A percentile compares a stretch with the other conserved stretches of the same genome.
Evolutionary conservation across 2,797 vertebrate species (phyloP).

Genomic region (Lacerta agilis): DNA sequence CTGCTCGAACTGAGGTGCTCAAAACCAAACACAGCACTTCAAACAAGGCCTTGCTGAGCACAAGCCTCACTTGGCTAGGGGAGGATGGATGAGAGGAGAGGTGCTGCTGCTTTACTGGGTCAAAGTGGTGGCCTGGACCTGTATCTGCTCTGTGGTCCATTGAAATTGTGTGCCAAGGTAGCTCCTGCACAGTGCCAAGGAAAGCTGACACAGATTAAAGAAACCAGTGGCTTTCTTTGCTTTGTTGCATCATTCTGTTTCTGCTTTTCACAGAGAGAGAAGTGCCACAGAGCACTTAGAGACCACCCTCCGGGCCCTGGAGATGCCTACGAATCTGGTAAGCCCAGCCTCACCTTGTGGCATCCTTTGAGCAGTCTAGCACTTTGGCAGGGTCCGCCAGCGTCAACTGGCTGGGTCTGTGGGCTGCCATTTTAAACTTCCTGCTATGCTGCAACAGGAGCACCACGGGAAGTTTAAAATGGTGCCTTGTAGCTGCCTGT

Average conservation of each 20-base stretch:
- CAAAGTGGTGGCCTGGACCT: neutral
- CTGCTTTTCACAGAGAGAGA: neutral
- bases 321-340: too few relatives aligned
- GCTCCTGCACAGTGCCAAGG: neutral
- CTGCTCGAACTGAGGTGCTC: constrained; percentile 10
- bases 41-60: neutral
- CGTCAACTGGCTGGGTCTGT: neutral
- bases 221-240: neutral
- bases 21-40: constrained; percentile 26
- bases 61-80: neutral
- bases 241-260: constrained; percentile 6
- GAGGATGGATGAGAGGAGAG: neutral
- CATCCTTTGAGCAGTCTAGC: neutral
- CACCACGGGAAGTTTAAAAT: neutral
- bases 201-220: neutral
- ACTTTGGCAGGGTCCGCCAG: neutral
- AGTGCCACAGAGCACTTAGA: neutral
- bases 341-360: neutral
- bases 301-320: too few relatives aligned
- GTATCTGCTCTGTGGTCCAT: neutral
- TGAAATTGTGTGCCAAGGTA: neutral
- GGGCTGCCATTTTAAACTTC: neutral
- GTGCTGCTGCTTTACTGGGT: constrained; percentile 1
- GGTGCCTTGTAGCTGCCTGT: neutral
- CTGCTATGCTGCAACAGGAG: neutral